A percentile compares a stretch with the other conserved stretches of the same genome.
phyloP scores from a whole-genome alignment of 1,140 invertebrate genomes.

The Apis florea region DNA sequence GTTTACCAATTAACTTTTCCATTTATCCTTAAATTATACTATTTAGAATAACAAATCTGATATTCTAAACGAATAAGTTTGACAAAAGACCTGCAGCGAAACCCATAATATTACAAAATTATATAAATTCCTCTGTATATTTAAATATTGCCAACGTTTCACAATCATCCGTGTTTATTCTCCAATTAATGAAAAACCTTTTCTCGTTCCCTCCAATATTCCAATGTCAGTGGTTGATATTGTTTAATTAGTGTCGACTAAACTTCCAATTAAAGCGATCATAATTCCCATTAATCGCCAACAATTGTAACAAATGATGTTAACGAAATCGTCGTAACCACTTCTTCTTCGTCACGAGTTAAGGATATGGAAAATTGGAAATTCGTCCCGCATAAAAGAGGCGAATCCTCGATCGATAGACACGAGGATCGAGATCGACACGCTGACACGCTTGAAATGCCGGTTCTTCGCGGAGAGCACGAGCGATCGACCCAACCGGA shows the following conservation, averaged over 20 bases:
- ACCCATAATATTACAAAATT: neutral
- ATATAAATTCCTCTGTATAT: neutral
- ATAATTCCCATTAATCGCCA: neutral
- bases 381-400: neutral
- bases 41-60: too few species aligned
- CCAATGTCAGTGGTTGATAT: neutral
- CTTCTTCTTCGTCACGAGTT: too few species aligned
- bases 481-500: neutral
- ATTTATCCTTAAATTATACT: too few species aligned
- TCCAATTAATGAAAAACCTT: neutral
- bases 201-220: neutral
- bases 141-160: constrained; percentile 10
- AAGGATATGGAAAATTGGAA: too few species aligned
- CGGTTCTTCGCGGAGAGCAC: neutral
- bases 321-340: too few species aligned
- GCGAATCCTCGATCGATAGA: neutral
- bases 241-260: neutral
- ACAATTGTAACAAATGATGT: neutral
- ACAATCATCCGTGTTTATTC: constrained; percentile 8
- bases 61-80: too few species aligned
- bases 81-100: too few species aligned
- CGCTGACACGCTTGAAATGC: neutral
- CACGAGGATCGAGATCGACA: neutral
- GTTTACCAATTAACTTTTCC: too few species aligned
- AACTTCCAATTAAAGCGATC: neutral